Conservation (phyloP, 1,140 invertebrate species). For the Saccostrea glomerata region DNA sequence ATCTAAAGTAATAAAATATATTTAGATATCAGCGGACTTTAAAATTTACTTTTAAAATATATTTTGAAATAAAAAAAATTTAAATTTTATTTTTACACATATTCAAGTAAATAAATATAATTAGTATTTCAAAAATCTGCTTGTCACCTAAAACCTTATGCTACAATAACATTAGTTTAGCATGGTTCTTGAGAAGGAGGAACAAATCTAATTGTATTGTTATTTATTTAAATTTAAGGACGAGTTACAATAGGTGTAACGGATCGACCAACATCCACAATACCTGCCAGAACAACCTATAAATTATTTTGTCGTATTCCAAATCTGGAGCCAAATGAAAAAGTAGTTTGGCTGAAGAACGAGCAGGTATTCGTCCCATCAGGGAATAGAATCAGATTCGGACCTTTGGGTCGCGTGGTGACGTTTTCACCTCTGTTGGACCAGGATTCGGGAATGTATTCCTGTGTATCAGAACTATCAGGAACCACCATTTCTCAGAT, state of each 20-base stretch:
- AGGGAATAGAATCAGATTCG: background rate
- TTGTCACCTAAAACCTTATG: no score
- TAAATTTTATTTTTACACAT: no score
- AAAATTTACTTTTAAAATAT: no score
- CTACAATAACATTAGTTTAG: no score
- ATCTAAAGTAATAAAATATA: no score
- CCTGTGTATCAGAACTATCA: background rate
- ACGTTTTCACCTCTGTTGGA: background rate
- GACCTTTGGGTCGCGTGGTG: background rate
- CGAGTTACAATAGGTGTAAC: background rate
- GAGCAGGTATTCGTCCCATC: background rate
- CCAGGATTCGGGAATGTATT: background rate
- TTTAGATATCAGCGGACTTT: no score
- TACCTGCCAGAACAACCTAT: background rate
- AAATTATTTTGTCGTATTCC: background rate
- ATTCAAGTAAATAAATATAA: no score
- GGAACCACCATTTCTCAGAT: conserved; percentile 9
- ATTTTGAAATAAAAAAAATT: no score
- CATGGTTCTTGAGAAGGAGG: background rate
- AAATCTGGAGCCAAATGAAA: background rate
- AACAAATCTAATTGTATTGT: background rate
- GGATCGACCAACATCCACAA: background rate
- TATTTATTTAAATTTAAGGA: background rate
- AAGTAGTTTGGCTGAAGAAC: background rate
- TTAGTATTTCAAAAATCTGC: no score